Percentiles rank a stretch among this genome's conserved stretches.
Conservation (phyloP, 2,888 invertebrate genomes). For the Biston betularia region DNA sequence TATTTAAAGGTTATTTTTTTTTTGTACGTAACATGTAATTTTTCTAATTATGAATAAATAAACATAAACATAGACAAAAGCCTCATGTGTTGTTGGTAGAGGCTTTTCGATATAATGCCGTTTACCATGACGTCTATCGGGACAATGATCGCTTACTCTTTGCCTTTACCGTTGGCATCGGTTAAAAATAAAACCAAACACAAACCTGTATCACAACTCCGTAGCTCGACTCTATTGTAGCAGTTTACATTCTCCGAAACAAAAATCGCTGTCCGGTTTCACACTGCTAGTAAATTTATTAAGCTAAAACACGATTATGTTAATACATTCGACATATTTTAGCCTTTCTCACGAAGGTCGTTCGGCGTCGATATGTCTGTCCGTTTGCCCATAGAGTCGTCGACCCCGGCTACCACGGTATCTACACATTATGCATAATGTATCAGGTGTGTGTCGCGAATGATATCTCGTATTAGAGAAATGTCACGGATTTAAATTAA, state of each 20-base stretch:
- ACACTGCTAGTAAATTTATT: constrained; percentile 60
- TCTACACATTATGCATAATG: constrained; percentile 30
- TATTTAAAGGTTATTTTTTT: too few relatives aligned
- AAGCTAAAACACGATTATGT: constrained; percentile 75
- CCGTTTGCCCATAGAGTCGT: constrained; percentile 70
- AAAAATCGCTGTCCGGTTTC: constrained; percentile 44
- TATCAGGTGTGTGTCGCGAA: constrained; percentile 28
- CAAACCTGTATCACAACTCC: background rate
- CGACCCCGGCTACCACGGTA: constrained; percentile 56
- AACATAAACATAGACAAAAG: too few relatives aligned
- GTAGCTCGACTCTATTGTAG: constrained; percentile 9
- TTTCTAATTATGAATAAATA: too few relatives aligned
- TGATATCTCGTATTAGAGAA: constrained; percentile 22
- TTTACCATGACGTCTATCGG: too few relatives aligned
- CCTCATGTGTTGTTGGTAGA: too few relatives aligned
- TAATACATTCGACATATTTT: constrained; percentile 71
- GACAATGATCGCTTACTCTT: too few relatives aligned
- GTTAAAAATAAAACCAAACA: background rate
- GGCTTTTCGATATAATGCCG: too few relatives aligned
- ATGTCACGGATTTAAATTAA: constrained; percentile 18
- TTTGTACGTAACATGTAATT: too few relatives aligned
- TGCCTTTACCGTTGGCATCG: too few relatives aligned
- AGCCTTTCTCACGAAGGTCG: constrained; percentile 74
- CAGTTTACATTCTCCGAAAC: constrained; percentile 30
- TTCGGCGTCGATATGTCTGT: constrained; percentile 77